Conservation (phyloP, 2,888 invertebrate genomes). For the Melieria crassipennis region DNA sequence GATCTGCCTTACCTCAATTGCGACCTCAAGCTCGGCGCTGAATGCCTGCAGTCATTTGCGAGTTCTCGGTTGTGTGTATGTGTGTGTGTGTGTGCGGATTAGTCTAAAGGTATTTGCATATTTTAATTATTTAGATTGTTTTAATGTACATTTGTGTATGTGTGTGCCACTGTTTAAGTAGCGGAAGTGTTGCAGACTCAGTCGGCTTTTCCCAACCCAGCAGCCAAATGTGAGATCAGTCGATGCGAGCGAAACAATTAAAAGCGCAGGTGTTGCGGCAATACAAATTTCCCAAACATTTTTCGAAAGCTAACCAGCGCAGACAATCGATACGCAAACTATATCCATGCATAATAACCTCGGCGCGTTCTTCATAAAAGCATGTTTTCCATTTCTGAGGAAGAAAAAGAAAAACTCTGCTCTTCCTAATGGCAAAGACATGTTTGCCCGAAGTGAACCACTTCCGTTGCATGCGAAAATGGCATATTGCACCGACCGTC, state of each 20-base stretch:
- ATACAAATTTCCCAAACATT: conserved; percentile 23
- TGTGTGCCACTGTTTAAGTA: background rate
- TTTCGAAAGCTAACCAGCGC: conserved; percentile 14
- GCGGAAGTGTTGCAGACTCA: background rate
- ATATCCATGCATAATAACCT: too few relatives aligned
- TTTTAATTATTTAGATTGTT: conserved; percentile 62
- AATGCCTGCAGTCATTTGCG: conserved; percentile 20
- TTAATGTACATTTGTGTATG: conserved; percentile 31
- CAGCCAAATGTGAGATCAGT: background rate
- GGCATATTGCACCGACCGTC: too few relatives aligned
- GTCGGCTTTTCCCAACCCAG: background rate
- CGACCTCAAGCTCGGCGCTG: conserved; percentile 40
- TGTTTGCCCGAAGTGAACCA: conserved; percentile 25
- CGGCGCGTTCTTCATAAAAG: too few relatives aligned
- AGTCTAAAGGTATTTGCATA: conserved; percentile 60
- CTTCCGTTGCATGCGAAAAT: conserved; percentile 14
- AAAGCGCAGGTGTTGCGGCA: conserved; percentile 24
- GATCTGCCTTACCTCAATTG: conserved; percentile 34
- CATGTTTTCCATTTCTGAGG: too few relatives aligned
- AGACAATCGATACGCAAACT: too few relatives aligned
- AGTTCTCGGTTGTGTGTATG: background rate
- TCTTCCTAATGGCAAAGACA: conserved; percentile 23
- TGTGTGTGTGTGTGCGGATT: conserved; percentile 47
- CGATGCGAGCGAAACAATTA: conserved; percentile 20
- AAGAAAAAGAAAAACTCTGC: too few relatives aligned